Conservation (phyloP, 2,113 vertebrate species). For the Leiothrix lutea region DNA sequence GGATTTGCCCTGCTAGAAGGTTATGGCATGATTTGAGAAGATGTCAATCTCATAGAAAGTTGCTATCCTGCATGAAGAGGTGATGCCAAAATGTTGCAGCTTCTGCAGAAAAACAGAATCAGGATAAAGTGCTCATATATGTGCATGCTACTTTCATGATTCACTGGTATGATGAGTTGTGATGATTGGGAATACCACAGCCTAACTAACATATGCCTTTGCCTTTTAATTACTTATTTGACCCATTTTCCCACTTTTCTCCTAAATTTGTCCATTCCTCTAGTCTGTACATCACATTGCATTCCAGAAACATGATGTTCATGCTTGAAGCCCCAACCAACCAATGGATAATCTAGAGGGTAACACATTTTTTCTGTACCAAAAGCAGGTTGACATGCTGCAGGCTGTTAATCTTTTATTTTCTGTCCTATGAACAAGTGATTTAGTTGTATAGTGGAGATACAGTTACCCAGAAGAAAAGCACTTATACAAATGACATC, state of each 20-base stretch:
- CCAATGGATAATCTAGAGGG: neutral
- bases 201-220: neutral
- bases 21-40: neutral
- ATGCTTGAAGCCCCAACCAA: neutral
- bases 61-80: neutral
- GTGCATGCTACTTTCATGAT: neutral
- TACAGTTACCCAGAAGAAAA: constrained; percentile 6
- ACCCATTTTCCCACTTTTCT: neutral
- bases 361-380: neutral
- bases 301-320: neutral
- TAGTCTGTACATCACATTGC: fast-evolving
- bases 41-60: neutral
- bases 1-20: neutral
- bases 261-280: neutral
- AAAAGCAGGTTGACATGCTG: neutral
- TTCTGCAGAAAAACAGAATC: neutral
- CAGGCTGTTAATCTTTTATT: neutral
- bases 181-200: neutral
- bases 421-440: neutral
- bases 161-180: neutral
- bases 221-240: neutral
- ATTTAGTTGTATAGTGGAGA: neutral
- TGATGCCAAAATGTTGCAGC: neutral
- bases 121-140: neutral
- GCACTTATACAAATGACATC: constrained; percentile 25